Evolutionary conservation across 2,113 vertebrate species (phyloP).

Genomic region (Vireo altiloquus): DNA sequence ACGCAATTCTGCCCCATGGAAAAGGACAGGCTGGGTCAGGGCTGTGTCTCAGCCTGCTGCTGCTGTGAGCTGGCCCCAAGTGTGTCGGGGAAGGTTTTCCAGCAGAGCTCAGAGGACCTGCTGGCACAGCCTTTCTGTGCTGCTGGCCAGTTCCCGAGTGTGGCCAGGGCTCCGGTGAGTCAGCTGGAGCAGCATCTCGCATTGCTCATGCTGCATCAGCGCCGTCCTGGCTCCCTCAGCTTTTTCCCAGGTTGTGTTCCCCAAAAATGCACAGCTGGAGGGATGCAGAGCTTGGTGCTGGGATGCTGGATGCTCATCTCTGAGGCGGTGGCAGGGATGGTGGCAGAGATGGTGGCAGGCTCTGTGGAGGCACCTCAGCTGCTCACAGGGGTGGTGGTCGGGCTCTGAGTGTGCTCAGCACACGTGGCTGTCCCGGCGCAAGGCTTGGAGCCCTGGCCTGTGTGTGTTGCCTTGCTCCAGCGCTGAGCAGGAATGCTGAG

Average conservation of each 20-base stretch:
- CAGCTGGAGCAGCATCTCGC: neutral
- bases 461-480: neutral
- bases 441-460: neutral
- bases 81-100: neutral
- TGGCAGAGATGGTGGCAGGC: neutral
- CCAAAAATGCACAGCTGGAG: neutral
- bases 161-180: neutral
- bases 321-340: neutral
- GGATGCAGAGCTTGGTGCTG: neutral
- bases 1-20: neutral
- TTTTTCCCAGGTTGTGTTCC: neutral
- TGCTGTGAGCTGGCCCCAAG: fast-evolving
- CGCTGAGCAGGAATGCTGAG: conserved; percentile 35
- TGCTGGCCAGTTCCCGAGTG: fast-evolving
- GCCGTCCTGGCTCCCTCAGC: neutral
- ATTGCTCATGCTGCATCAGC: neutral
- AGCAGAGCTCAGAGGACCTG: neutral
- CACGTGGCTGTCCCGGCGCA: fast-evolving
- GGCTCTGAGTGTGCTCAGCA: neutral
- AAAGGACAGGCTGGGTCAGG: neutral
- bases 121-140: neutral
- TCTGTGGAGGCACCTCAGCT: neutral
- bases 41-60: neutral
- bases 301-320: neutral
- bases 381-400: fast-evolving